Conservation (phyloP, 2,888 invertebrate genomes). For the Chaitophorus viminalis region DNA sequence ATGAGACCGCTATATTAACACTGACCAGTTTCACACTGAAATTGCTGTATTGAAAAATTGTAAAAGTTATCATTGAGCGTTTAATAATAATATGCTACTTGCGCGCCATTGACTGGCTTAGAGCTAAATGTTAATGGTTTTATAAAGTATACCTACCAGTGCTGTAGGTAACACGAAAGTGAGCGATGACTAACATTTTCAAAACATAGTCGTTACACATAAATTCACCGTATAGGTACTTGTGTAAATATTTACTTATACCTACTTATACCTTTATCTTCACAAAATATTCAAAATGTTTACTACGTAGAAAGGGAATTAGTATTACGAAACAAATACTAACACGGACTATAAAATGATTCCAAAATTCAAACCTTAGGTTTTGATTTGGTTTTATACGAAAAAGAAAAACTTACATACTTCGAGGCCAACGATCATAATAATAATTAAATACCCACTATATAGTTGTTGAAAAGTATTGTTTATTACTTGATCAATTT, state of each 20-base stretch:
- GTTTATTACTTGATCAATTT: not conserved
- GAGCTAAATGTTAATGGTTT: no score
- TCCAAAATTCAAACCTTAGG: not conserved
- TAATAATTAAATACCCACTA: not conserved
- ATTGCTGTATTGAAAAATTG: not conserved
- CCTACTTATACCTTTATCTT: no score
- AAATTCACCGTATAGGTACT: not conserved
- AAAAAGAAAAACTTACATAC: not conserved
- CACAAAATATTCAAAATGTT: no score
- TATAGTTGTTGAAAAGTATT: not conserved
- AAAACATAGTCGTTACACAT: not conserved
- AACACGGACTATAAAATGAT: not conserved
- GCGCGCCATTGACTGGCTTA: not conserved
- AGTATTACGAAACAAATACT: not conserved
- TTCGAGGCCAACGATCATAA: not conserved
- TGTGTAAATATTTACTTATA: no score
- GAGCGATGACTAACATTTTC: not conserved
- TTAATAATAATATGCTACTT: not conserved
- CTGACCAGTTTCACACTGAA: conserved; percentile 15
- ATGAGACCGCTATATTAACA: conserved; percentile 30
- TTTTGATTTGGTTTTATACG: not conserved
- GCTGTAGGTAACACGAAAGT: no score
- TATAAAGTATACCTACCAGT: no score
- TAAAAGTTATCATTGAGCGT: not conserved
- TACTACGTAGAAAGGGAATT: no score